Evolutionary conservation across 2,888 invertebrate genomes (phyloP).

Genomic region (Orchestes rusci): DNA sequence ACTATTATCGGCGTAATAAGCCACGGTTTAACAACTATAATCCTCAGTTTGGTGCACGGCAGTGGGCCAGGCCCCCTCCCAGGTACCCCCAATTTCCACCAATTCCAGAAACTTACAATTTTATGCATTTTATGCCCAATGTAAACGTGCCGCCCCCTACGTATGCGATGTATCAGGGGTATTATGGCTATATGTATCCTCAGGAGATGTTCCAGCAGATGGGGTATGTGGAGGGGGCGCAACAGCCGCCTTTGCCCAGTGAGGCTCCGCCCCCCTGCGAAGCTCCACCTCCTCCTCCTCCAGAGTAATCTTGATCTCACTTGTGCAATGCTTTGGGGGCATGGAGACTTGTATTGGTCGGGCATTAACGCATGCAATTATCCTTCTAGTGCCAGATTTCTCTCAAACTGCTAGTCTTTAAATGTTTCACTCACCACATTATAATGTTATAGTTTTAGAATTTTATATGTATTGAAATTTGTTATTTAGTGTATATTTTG

Average conservation of each 20-base stretch:
- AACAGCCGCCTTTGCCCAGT: conserved; percentile 48
- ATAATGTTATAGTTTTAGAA: too few relatives aligned
- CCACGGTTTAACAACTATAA: background rate
- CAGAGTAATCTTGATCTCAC: conserved; percentile 33
- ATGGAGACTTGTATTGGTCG: too few relatives aligned
- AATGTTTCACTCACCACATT: too few relatives aligned
- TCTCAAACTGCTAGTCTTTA: too few relatives aligned
- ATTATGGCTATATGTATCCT: conserved; percentile 35
- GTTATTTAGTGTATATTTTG: too few relatives aligned
- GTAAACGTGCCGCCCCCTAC: conserved; percentile 34
- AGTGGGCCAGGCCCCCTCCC: background rate
- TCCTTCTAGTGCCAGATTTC: too few relatives aligned
- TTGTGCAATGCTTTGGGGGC: too few relatives aligned
- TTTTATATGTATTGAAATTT: too few relatives aligned
- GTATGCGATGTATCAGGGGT: conserved; percentile 26
- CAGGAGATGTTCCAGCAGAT: conserved; percentile 10
- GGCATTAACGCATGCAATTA: too few relatives aligned
- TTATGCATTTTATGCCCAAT: conserved; percentile 28
- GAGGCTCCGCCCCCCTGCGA: conserved; percentile 51
- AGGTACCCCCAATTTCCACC: conserved; percentile 26
- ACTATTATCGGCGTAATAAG: conserved; percentile 7
- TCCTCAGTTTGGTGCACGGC: background rate
- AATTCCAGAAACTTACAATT: too few relatives aligned
- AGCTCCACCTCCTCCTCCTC: conserved; percentile 57
- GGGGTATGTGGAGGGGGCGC: conserved; percentile 1